A percentile compares a stretch with the other conserved stretches of the same genome.
Evolutionary conservation across 2,113 vertebrate species (phyloP).

Genomic region (Engraulis encrasicolus): DNA sequence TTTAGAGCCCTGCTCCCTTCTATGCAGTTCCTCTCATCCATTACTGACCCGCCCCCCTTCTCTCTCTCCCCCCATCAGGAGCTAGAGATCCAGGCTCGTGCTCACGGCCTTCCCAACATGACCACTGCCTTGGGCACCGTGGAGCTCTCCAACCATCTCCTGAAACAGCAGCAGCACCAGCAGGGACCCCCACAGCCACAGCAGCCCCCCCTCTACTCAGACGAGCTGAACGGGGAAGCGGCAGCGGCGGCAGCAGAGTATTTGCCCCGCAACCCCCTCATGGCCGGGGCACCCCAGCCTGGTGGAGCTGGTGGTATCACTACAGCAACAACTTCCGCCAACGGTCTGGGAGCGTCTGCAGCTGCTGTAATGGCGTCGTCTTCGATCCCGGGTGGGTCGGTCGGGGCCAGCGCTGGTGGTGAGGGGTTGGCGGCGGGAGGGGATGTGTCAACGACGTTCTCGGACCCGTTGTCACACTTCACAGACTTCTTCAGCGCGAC

Average conservation of each 20-base stretch:
- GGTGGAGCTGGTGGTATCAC: conserved; percentile 29
- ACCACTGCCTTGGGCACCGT: conserved; percentile 72
- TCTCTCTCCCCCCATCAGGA: conserved; percentile 76
- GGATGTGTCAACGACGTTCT: conserved; percentile 83
- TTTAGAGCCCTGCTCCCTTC: too few relatives aligned
- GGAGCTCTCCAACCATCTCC: conserved; percentile 81
- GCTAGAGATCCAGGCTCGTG: conserved; percentile 92
- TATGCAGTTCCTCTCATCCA: too few relatives aligned
- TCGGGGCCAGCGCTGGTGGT: too few relatives aligned
- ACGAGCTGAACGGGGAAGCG: conserved; percentile 73
- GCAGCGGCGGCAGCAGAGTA: too few relatives aligned
- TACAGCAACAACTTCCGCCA: conserved; percentile 41
- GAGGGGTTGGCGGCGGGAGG: conserved; percentile 58
- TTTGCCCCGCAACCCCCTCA: conserved; percentile 74
- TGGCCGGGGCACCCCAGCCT: conserved; percentile 2
- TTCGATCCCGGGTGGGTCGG: too few relatives aligned
- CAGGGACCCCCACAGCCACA: conserved; percentile 68
- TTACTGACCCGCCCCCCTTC: too few relatives aligned
- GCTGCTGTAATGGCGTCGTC: too few relatives aligned
- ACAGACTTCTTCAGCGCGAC: conserved; percentile 94
- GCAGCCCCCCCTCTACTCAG: conserved; percentile 81
- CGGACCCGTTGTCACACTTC: conserved; percentile 95
- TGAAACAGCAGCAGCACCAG: conserved; percentile 80
- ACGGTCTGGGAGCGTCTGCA: background rate
- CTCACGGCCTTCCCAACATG: conserved; percentile 87